Conservation (phyloP, 2,797 vertebrate species). For the Rhinella marina region DNA sequence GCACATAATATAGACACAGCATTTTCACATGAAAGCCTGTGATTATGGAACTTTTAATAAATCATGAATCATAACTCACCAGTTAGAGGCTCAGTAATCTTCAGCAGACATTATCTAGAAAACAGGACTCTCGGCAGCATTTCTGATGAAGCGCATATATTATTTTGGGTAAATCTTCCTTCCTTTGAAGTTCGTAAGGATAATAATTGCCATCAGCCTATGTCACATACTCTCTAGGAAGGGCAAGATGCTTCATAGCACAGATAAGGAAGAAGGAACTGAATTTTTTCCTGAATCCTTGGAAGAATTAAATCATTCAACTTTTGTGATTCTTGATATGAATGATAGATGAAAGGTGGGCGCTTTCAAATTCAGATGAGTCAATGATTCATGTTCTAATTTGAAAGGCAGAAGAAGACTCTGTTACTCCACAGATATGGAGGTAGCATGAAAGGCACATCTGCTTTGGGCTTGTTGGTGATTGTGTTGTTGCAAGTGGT, state of each 20-base stretch:
- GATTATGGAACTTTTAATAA: constrained; percentile 34
- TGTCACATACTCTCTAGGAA: constrained; percentile 3
- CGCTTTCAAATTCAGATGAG: neutral
- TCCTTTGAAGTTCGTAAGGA: neutral
- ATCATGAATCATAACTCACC: constrained; percentile 33
- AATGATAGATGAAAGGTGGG: neutral
- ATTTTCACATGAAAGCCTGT: constrained; percentile 28
- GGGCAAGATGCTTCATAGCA: neutral
- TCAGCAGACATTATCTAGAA: constrained; percentile 3
- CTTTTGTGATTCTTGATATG: neutral
- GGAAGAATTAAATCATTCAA: neutral
- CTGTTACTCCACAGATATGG: neutral
- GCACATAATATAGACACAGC: constrained; percentile 20
- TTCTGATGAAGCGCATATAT: constrained; percentile 18
- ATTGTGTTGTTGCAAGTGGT: neutral
- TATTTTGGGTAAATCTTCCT: constrained; percentile 4
- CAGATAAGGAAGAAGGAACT: constrained; percentile 1
- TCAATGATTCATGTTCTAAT: neutral
- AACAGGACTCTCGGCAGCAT: constrained; percentile 9
- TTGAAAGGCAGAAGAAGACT: constrained; percentile 15
- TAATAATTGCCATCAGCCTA: constrained; percentile 8
- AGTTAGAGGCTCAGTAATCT: constrained; percentile 8
- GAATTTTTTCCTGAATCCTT: neutral
- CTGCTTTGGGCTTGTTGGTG: neutral
- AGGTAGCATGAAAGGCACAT: neutral